These are phyloP conservation scores for Gasteruption jaculator DNA, from an alignment of 2,888 invertebrate genomes.

Conservation along the genomic window DNA sequence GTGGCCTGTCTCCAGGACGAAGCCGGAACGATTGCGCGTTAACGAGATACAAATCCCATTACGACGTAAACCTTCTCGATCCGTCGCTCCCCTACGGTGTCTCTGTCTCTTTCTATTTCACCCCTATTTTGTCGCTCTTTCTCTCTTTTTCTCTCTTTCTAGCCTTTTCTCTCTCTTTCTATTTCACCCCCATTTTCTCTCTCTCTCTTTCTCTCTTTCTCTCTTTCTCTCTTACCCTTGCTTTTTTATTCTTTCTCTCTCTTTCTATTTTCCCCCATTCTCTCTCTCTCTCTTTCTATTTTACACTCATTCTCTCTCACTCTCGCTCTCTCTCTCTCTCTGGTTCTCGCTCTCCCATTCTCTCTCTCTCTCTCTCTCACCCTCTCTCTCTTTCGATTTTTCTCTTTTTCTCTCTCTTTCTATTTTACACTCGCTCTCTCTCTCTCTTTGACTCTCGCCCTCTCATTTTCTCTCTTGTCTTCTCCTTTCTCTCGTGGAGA, in stretches of 20 bases:
- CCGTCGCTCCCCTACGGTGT: conserved; percentile 48
- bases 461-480: conserved; percentile 23
- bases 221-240: background rate
- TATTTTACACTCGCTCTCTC: conserved; percentile 7
- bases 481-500: conserved; percentile 21
- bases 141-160: conserved; percentile 20
- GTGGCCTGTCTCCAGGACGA: conserved; percentile 38
- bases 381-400: background rate
- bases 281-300: background rate
- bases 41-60: conserved; percentile 53
- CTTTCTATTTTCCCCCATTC: conserved; percentile 9
- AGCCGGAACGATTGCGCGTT: conserved; percentile 51
- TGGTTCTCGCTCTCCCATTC: too few relatives aligned
- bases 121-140: conserved; percentile 5
- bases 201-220: background rate
- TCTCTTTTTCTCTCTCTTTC: conserved; percentile 8
- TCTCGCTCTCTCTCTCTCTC: conserved; percentile 16
- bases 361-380: background rate
- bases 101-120: conserved; percentile 7
- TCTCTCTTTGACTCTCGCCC: conserved; percentile 7
- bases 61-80: conserved; percentile 49
- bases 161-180: conserved; percentile 8
- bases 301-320: conserved; percentile 11
- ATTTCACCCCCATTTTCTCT: background rate
- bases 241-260: conserved; percentile 6